Percentiles rank a stretch among this genome's conserved stretches.
Conservation (phyloP, 2,888 invertebrate genomes). For the Hirtodrosophila confusa region DNA sequence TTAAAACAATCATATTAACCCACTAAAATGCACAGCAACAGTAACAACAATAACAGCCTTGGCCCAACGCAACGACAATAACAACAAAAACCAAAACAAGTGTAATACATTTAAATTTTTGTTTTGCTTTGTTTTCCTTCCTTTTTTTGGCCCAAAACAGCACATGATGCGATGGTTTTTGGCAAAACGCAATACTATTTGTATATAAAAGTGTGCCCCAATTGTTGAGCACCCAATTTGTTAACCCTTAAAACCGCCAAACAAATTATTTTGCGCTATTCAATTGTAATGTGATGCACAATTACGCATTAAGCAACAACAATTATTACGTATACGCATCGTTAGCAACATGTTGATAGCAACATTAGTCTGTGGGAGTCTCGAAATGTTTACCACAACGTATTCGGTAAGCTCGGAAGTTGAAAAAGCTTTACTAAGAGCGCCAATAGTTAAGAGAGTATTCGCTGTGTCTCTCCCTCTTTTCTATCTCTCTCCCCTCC, state of each 20-base stretch:
- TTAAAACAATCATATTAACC: conserved; percentile 60
- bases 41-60: conserved; percentile 56
- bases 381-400: not conserved
- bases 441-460: conserved; percentile 32
- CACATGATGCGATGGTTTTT: conserved; percentile 22
- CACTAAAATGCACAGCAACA: conserved; percentile 39
- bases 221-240: conserved; percentile 12
- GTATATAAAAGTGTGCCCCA: conserved; percentile 39
- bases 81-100: conserved; percentile 25
- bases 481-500: not conserved
- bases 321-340: conserved; percentile 59
- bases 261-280: conserved; percentile 32
- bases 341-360: conserved; percentile 49
- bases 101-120: conserved; percentile 8
- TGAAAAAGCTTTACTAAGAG: conserved; percentile 39
- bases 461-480: no score
- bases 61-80: conserved; percentile 36
- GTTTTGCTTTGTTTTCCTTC: not conserved
- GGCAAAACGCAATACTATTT: conserved; percentile 4
- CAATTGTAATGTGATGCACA: not conserved
- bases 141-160: conserved; percentile 27
- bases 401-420: conserved; percentile 14
- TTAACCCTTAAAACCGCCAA: conserved; percentile 9
- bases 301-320: conserved; percentile 25
- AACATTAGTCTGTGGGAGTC: not conserved